A percentile compares a stretch with the other conserved stretches of the same genome.
phyloP scores from a whole-genome alignment of 2,888 invertebrate genomes.

The Drosophila imparisetae region DNA sequence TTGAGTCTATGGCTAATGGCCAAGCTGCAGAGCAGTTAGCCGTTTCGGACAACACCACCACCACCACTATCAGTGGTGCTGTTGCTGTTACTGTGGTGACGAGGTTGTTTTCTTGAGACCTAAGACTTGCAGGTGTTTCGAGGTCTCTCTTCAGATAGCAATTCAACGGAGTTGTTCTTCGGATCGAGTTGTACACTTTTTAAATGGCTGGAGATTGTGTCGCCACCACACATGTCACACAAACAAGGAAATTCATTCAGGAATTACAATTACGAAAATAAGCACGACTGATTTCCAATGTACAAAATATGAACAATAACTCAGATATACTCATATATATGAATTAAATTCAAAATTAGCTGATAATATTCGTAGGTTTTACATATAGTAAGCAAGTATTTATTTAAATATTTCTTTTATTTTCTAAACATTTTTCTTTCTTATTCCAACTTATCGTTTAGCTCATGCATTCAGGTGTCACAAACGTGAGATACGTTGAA shows the following conservation, averaged over 20 bases:
- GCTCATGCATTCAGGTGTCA: constrained; percentile 9
- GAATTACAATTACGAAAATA: not conserved
- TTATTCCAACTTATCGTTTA: not conserved
- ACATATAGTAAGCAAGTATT: not conserved
- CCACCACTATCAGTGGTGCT: constrained; percentile 28
- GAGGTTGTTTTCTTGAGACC: constrained; percentile 14
- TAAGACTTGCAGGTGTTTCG: constrained; percentile 55
- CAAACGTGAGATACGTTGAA: constrained; percentile 41
- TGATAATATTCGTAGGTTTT: not conserved
- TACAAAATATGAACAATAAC: not conserved
- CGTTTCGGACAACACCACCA: constrained; percentile 40
- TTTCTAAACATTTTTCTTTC: not conserved
- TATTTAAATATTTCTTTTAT: not conserved
- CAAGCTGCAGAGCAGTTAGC: constrained; percentile 23
- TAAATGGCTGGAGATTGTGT: constrained; percentile 5
- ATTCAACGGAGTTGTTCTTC: constrained; percentile 41
- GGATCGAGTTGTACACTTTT: constrained; percentile 32
- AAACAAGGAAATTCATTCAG: not conserved
- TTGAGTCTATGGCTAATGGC: constrained; percentile 32
- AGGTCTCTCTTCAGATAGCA: constrained; percentile 52
- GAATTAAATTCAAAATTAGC: not conserved
- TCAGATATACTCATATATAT: not conserved
- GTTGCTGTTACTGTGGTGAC: constrained; percentile 12
- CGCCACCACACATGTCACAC: constrained; percentile 7
- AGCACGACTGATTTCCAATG: not conserved